Percentiles rank a stretch among this genome's conserved stretches.
Evolutionary conservation across 2,888 invertebrate genomes (phyloP).

Genomic region (Schrankia costaestrigalis): DNA sequence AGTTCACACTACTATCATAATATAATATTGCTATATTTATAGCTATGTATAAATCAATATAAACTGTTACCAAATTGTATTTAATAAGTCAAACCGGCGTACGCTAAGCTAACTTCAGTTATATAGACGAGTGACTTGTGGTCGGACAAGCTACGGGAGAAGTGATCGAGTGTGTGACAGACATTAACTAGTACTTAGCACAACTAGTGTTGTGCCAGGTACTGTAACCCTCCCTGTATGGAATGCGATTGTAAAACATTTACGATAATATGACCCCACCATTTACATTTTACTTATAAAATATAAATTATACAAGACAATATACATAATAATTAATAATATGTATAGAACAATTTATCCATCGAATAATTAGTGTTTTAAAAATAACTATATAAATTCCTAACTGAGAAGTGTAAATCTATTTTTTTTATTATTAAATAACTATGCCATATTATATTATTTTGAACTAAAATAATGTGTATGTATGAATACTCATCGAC

Average conservation of each 20-base stretch:
- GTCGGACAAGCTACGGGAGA: conserved; percentile 11
- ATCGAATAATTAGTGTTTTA: conserved; percentile 52
- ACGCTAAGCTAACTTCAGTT: conserved; percentile 17
- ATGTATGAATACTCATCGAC: conserved; percentile 30
- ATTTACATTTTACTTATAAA: conserved; percentile 55
- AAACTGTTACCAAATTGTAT: conserved; percentile 10
- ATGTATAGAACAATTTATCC: conserved; percentile 53
- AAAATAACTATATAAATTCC: conserved; percentile 52
- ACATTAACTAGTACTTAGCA: no score
- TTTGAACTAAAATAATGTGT: conserved; percentile 53
- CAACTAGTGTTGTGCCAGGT: no score
- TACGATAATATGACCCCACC: conserved; percentile 38
- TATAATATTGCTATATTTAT: conserved; percentile 10
- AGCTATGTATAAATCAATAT: conserved; percentile 16
- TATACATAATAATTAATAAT: conserved; percentile 52
- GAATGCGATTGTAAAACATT: conserved; percentile 51
- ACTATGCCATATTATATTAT: conserved; percentile 43
- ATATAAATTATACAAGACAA: conserved; percentile 56
- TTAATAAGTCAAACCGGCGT: conserved; percentile 11
- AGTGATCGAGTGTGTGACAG: no score
- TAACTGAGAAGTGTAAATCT: conserved; percentile 59
- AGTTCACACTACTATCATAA: conserved; percentile 12
- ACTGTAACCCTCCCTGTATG: conserved; percentile 46
- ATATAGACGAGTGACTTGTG: conserved; percentile 22
- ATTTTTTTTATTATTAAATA: conserved; percentile 40